Evolutionary conservation across 2,113 vertebrate species (phyloP), one percentile per base, ranked within the genome.

Genomic region (Epinephelus fuscoguttatus): DNA sequence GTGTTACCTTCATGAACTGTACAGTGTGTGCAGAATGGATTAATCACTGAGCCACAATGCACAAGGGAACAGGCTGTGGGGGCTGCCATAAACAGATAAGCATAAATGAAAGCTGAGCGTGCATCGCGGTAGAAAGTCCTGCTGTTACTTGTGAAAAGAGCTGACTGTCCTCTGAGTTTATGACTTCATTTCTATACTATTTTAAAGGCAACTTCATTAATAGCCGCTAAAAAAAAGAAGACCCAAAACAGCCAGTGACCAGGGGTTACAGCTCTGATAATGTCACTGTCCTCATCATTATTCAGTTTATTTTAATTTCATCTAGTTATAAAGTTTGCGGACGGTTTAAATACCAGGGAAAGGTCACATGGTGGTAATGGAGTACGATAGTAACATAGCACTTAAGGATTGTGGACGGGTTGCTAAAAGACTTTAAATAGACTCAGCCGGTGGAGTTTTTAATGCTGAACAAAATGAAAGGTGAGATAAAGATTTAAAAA

Each of bases 31-130:
- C 78, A 70, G 66, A 78, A 90, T 70, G 82, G 80, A 90, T 92
- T 89, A 85, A 91, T 86, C 76, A 84, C 80, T 8, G 76, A 86
- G 76, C 73, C 75, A 72, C 82, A 81, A 80, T 59, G 56, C 86
- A 78, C 73, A 14, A 56, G 78, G 77, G 84, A 81, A 45, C 59
- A 70, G 80, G 60, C 60, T 40, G 75, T 49, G 80, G 77, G 49
- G 67, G 80, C 78, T 82, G 77, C 87, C 82, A 86, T 62, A 84
- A 89, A 85, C 78, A 57, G 81, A 88, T 72, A 78, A 77, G 78
- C 70, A 53, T 40, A 78, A 85, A 88, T 80, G 53, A 86, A 87
- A 85, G 75, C 56, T 55, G 64, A 61, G 66, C 2, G 1, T 55
- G 75, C 62, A 27, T 2, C 1, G 27, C 3, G 19, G 15, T 15